These are phyloP conservation scores for Spea hammondii DNA, from an alignment of 2,797 vertebrate species.

Conservation along the genomic window DNA sequence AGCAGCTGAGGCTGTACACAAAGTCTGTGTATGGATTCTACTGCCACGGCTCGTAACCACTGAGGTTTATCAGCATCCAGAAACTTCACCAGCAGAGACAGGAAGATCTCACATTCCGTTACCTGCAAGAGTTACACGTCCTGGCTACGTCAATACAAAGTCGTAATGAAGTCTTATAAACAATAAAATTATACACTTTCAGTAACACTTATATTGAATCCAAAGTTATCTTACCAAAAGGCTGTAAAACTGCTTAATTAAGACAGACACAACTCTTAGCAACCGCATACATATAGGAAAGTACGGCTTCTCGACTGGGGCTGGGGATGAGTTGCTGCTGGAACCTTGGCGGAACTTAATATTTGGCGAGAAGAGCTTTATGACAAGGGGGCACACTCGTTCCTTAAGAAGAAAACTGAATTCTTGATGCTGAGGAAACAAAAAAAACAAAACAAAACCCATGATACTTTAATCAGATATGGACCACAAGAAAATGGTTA, in stretches of 20 bases:
- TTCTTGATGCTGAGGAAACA: constrained; percentile 86
- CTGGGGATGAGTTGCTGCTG: constrained; percentile 82
- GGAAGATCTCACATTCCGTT: constrained; percentile 98
- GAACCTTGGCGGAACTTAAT: constrained; percentile 98
- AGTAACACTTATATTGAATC: neutral
- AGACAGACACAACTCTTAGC: constrained; percentile 93
- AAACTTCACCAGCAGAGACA: constrained; percentile 97
- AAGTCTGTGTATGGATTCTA: constrained; percentile 93
- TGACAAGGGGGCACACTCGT: constrained; percentile 95
- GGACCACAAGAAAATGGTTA: too few relatives aligned
- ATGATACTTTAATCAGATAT: too few relatives aligned
- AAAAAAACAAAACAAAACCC: constrained; percentile 28
- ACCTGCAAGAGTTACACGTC: constrained; percentile 74
- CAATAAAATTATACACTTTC: too few relatives aligned
- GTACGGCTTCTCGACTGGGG: constrained; percentile 96
- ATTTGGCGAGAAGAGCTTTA: constrained; percentile 99
- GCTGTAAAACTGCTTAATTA: constrained; percentile 98
- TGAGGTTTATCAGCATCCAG: constrained; percentile 98
- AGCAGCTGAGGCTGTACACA: constrained; percentile 95
- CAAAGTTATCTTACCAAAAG: constrained; percentile 80
- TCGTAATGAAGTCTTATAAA: too few relatives aligned
- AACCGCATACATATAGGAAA: constrained; percentile 99
- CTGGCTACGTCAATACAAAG: constrained; percentile 26
- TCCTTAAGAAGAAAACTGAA: constrained; percentile 98
- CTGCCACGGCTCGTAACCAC: constrained; percentile 96